Conservation (phyloP, 2,113 vertebrate genomes). For the Perccottus glenii region DNA sequence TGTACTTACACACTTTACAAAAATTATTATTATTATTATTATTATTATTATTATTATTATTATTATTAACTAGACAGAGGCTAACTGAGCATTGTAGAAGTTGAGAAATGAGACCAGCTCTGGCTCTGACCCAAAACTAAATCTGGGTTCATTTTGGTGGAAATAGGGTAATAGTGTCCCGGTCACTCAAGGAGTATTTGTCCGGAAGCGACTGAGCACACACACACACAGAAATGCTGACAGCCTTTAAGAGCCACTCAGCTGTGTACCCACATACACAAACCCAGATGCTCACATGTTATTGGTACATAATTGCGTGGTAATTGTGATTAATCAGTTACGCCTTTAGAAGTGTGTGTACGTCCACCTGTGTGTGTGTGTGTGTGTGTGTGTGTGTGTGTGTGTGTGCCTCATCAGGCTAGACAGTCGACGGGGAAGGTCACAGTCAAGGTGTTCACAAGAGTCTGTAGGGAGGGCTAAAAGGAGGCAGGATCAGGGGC, state of each 20-base stretch:
- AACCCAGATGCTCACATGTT: constrained; percentile 48
- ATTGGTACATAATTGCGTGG: constrained; percentile 38
- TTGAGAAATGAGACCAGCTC: background rate
- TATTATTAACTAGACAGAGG: too few species aligned
- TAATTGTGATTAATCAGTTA: constrained; percentile 61
- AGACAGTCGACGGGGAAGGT: constrained; percentile 41
- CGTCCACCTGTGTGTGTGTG: background rate
- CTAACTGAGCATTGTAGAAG: background rate
- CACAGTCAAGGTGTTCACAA: constrained; percentile 42
- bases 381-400: constrained; percentile 5
- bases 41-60: too few species aligned
- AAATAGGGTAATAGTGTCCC: background rate
- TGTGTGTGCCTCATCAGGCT: constrained; percentile 17
- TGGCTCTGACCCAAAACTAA: background rate
- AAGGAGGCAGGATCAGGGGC: constrained; percentile 27
- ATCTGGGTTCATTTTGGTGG: background rate
- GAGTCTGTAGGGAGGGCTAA: constrained; percentile 21
- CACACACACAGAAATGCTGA: constrained; percentile 27
- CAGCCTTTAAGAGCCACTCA: constrained; percentile 5
- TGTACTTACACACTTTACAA: too few species aligned
- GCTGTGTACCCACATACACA: constrained; percentile 5
- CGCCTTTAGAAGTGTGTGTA: constrained; percentile 12
- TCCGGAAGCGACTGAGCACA: constrained; percentile 12
- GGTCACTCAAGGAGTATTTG: background rate
- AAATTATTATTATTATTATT: too few species aligned